phyloP scores from a whole-genome alignment of 2,888 invertebrate species.

The Cremastinae sp. region DNA sequence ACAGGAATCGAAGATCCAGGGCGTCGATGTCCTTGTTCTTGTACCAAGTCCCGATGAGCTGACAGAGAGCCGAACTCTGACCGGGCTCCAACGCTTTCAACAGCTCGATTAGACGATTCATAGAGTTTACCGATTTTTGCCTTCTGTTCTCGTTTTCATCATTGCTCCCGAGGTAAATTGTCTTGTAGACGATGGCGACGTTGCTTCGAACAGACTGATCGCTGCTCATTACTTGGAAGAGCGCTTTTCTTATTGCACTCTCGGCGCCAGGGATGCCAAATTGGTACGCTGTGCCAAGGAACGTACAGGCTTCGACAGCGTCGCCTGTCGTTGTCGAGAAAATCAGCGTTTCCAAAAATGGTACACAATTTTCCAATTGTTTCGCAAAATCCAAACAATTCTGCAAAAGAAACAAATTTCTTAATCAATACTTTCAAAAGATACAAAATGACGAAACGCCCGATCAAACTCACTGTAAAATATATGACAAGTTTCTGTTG shows the following conservation, averaged over 20 bases:
- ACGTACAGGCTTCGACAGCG: slow-evolving; percentile 93
- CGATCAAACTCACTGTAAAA: slow-evolving; percentile 85
- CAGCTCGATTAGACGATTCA: slow-evolving; percentile 72
- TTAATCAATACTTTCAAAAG: no score
- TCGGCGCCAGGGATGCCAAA: slow-evolving; percentile 89
- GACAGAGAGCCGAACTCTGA: slow-evolving; percentile 72
- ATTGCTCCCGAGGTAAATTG: slow-evolving; percentile 70
- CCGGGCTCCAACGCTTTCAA: slow-evolving; percentile 72
- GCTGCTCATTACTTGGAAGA: slow-evolving; percentile 74
- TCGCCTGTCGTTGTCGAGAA: slow-evolving; percentile 89
- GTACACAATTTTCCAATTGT: slow-evolving; percentile 82
- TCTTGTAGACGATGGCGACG: slow-evolving; percentile 73
- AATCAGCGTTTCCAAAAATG: slow-evolving; percentile 87
- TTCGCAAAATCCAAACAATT: slow-evolving; percentile 81
- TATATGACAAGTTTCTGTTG: slow-evolving; percentile 87
- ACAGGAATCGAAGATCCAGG: slow-evolving; percentile 83
- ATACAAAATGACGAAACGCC: no score
- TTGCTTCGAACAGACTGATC: slow-evolving; percentile 77
- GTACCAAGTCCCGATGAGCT: slow-evolving; percentile 73
- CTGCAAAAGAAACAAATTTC: slow-evolving; percentile 78
- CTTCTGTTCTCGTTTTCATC: slow-evolving; percentile 67
- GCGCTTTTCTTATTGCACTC: slow-evolving; percentile 81
- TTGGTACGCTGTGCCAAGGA: slow-evolving; percentile 90
- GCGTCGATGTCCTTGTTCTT: slow-evolving; percentile 68
- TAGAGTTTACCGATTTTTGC: slow-evolving; percentile 69